phyloP scores from a whole-genome alignment of 2,797 vertebrate genomes.

The Lophius americanus region DNA sequence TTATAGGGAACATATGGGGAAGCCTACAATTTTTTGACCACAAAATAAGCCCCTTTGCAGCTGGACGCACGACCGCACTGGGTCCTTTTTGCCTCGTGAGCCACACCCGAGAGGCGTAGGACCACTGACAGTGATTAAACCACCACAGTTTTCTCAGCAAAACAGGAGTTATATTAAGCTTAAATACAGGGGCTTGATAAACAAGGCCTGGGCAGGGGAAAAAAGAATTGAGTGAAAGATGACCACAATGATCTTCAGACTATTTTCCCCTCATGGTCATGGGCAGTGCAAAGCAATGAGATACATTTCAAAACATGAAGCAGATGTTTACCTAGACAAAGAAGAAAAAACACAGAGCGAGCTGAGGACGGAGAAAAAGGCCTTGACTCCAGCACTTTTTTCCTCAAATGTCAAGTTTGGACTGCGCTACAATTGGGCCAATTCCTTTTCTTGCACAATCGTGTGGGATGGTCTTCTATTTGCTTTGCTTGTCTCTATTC shows the following conservation, averaged over 20 bases:
- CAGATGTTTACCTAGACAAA: conserved; percentile 84
- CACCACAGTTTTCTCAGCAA: conserved; percentile 87
- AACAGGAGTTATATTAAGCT: conserved; percentile 90
- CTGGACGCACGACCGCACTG: conserved; percentile 83
- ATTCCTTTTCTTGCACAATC: conserved; percentile 64
- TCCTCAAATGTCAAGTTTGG: conserved; percentile 70
- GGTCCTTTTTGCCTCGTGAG: conserved; percentile 79
- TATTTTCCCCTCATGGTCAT: conserved; percentile 80
- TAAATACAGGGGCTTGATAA: conserved; percentile 91
- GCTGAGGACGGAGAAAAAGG: conserved; percentile 47
- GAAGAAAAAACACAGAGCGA: conserved; percentile 62
- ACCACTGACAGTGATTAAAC: conserved; percentile 85
- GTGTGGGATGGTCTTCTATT: conserved; percentile 57
- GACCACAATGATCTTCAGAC: conserved; percentile 81
- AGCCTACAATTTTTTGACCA: conserved; percentile 88
- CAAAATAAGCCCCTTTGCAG: conserved; percentile 87
- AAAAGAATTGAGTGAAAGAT: conserved; percentile 77
- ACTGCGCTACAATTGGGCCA: conserved; percentile 55
- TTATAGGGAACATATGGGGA: conserved; percentile 83
- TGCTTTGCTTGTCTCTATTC: conserved; percentile 66
- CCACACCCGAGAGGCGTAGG: conserved; percentile 85
- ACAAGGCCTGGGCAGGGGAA: conserved; percentile 82
- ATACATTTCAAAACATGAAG: conserved; percentile 82
- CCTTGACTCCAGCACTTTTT: conserved; percentile 59
- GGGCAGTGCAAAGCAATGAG: conserved; percentile 75